Base-by-base conservation (phyloP, 2,113 vertebrate genomes). In the Rhizomys pruinosus region DNA sequence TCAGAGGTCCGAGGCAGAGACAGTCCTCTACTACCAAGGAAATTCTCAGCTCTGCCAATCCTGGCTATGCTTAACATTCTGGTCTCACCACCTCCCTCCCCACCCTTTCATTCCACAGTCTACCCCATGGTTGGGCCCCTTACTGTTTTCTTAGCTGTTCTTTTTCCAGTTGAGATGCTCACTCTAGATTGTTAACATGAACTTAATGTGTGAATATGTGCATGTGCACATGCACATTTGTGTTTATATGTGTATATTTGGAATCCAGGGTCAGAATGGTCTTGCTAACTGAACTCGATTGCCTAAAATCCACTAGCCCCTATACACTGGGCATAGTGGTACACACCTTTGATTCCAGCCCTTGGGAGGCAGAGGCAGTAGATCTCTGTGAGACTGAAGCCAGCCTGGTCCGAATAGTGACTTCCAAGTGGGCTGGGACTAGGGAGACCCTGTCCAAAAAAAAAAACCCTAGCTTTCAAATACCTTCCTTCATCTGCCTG, bases 101-200 rank as follows among this genome's bases (percentile, higher is more conserved):
- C 10, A 23, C 19, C 55, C 23, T 17, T 66, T 29, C 47, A 84
- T 76, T 34, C 37, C 57, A 79, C 44, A 77, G 32, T 91, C 55
- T 79, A 17, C 66, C 23, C 68, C 52, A 10, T 55, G 37, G n/a
- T n/a, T 88, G 82, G n/a, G 7, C 4, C 10, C 27, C 82, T 91
- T 71, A 94, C 39, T 92, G 20, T 89, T 81, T 87, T 92, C 76
- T 68, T 87, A 82, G 32, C n/a, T 89, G 34, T 44, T 34, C 25
- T 89, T 4, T 0, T 90, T 90, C 44, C 39, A 84, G 22, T 69
- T 96, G 89, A 93, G 71, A 78, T 59, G 32, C 64, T 84, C 59
- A 32, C 39, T 85, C 10, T 3, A 59, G n/a, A 87, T 44, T 73
- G 52, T 39, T 92, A 57, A n/a, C 17, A 16, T 72, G 15, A 15